Conservation (phyloP, 2,797 vertebrate genomes). For the Craterocephalus amniculus region DNA sequence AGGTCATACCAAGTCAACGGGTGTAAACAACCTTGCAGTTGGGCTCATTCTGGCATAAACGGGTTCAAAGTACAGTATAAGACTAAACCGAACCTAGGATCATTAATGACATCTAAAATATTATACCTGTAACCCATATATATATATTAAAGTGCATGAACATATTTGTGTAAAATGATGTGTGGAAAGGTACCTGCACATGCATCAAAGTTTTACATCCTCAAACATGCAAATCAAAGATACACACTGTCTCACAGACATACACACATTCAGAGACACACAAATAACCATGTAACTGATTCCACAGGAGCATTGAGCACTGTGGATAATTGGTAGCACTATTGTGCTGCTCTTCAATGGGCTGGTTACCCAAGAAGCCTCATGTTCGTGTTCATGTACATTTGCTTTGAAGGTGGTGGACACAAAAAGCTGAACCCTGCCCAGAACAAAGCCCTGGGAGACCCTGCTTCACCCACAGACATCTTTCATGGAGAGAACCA, state of each 20-base stretch:
- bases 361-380: conserved; percentile 86
- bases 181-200: conserved; percentile 4
- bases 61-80: background rate
- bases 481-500: conserved; percentile 74
- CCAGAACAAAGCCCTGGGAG: conserved; percentile 81
- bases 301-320: conserved; percentile 80
- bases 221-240: conserved; percentile 52
- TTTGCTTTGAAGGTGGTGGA: conserved; percentile 86
- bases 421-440: conserved; percentile 82
- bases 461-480: conserved; percentile 77
- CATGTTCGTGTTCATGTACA: conserved; percentile 85
- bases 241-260: conserved; percentile 21
- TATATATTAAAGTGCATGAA: background rate
- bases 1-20: conserved; percentile 69
- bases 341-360: conserved; percentile 85
- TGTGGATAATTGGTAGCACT: conserved; percentile 83
- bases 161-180: background rate
- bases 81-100: background rate
- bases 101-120: background rate
- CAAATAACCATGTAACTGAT: conserved; percentile 83
- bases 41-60: conserved; percentile 56
- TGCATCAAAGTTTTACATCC: conserved; percentile 37
- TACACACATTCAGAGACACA: conserved; percentile 43
- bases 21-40: conserved; percentile 72
- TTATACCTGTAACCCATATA: background rate